Evolutionary conservation across 2,113 vertebrate species (phyloP).

Genomic region (Etia nguti): DNA sequence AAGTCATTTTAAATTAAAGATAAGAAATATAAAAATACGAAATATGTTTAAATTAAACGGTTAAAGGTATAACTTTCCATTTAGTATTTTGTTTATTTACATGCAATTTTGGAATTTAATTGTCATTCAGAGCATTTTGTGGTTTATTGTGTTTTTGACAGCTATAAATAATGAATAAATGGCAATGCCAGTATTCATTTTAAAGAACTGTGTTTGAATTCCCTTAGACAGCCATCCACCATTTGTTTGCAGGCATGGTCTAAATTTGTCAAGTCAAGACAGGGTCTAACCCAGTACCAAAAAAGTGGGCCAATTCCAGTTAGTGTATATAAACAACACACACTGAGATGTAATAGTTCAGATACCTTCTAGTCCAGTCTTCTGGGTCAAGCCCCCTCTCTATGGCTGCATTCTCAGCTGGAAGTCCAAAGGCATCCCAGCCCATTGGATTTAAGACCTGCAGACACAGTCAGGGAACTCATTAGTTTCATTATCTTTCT

Average conservation of each 20-base stretch:
- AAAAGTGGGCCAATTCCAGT: not conserved
- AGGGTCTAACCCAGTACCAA: not conserved
- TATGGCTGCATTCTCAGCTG: conserved; percentile 95
- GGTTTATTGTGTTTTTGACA: not conserved
- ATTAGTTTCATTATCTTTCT: not conserved
- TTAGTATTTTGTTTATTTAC: not conserved
- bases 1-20: not conserved
- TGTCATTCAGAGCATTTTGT: not conserved
- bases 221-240: not conserved
- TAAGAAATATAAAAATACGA: not conserved
- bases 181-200: not conserved
- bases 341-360: not conserved
- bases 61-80: not conserved
- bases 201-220: not conserved
- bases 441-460: conserved; percentile 98
- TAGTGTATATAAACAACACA: not conserved
- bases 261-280: not conserved
- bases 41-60: fast-evolving
- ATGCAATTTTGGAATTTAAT: not conserved
- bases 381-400: conserved; percentile 86
- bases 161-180: not conserved
- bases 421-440: conserved; percentile 96
- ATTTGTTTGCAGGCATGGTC: not conserved
- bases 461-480: not conserved
- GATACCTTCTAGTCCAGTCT: conserved; percentile 83